Evolutionary conservation across 1,140 invertebrate species (phyloP).

Genomic region (Dendrolimus punctatus): DNA sequence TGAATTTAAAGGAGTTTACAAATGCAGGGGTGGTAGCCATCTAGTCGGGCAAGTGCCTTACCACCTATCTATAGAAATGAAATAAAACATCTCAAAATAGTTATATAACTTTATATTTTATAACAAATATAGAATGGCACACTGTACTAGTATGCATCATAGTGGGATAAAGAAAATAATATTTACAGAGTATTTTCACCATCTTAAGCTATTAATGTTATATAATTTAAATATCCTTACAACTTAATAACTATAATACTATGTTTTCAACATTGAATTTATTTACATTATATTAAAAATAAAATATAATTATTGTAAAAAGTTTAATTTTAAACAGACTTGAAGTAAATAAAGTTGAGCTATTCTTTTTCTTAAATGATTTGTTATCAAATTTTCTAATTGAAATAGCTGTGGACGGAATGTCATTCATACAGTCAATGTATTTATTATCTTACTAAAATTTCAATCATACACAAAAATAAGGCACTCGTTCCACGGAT

Average conservation of each 20-base stretch:
- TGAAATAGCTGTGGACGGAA: conserved; percentile 17
- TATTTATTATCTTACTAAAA: conserved; percentile 17
- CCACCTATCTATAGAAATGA: no score
- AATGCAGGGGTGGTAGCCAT: no score
- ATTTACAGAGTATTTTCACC: conserved; percentile 33
- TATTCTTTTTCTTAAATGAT: conserved; percentile 13
- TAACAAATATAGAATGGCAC: conserved; percentile 65
- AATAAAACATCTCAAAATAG: conserved; percentile 4
- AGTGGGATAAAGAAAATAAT: conserved; percentile 38
- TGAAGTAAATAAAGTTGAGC: conserved; percentile 57
- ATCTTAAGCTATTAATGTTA: no score
- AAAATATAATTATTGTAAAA: conserved; percentile 25
- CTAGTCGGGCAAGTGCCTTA: no score
- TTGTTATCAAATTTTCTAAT: background rate
- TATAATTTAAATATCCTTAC: background rate
- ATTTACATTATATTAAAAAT: conserved; percentile 9
- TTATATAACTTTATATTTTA: conserved; percentile 64
- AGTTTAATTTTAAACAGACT: conserved; percentile 43
- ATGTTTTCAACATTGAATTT: conserved; percentile 1
- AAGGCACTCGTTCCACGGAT: conserved; percentile 28
- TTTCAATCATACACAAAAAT: conserved; percentile 21
- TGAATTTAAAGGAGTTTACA: no score
- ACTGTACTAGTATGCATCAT: conserved; percentile 43
- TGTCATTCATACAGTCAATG: background rate
- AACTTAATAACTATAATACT: conserved; percentile 10